Evolutionary conservation across 2,113 vertebrate genomes (phyloP), one percentile per base, ranked within the genome.

Genomic region (Diphyllodes magnificus): DNA sequence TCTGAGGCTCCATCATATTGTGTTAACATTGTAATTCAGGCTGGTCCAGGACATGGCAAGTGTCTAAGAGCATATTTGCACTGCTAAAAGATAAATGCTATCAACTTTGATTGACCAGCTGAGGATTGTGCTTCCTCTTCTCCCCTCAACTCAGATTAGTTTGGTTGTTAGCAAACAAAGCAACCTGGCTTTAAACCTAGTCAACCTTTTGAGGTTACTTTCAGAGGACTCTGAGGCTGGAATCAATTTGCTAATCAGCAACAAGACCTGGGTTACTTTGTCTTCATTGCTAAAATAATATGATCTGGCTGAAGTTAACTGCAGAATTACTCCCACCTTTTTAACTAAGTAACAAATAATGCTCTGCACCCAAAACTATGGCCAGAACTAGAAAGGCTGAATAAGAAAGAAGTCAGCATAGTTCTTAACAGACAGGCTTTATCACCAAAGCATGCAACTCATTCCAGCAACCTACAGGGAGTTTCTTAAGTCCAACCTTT

Each of bases 1-100:
- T 20, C 31, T 27, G 18, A 80, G 24, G 50, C 64, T 70, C 44
- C n/a, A 28, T 13, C 37, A 53, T 27, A n/a, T 4, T 0, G 0
- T 15, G 57, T 39, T 27, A 64, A 76, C 13, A 28, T 2, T 60
- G 44, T 33, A 71, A 19, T 42, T 65, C 33, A 64, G 33, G 53
- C 12, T n/a, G 12, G 44, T 40, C 14, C 64, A 85, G 56, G 31
- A 78, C 25, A 50, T 3, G 3, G 24, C 23, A 68, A 47, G 15
- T 8, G 8, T 42, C 50, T 40, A 65, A 53, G 9, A 73, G 63
- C 18, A 1, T 22, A 77, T 39, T 30, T 86, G 35, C 50, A 63
- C 24, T 39, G 42, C 39, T 91, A 4, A 44, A 60, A 86, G n/a
- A 73, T 35, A 88, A 64, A 88, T 13, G 15, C 54, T 42, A 47